These are phyloP conservation scores for Cydia splendana DNA, from an alignment of 1,140 invertebrate genomes.

Conservation along the genomic window DNA sequence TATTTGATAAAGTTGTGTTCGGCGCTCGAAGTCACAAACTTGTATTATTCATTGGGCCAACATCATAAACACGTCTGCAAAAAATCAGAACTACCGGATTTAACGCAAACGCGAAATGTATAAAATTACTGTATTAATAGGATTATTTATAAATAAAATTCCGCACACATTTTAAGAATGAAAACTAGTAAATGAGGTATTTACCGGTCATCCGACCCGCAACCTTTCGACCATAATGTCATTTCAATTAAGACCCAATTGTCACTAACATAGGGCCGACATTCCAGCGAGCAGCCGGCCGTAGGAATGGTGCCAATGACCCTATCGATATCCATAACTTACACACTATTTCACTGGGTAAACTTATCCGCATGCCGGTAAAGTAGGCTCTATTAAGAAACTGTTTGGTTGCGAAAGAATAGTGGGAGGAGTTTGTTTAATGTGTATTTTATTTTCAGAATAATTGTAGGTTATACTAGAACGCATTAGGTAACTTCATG, in stretches of 20 bases:
- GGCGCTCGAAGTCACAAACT: too few relatives aligned
- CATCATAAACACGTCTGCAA: too few relatives aligned
- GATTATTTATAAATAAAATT: not conserved
- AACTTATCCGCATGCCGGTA: conserved; percentile 32
- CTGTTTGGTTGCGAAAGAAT: conserved; percentile 34
- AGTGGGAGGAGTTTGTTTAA: not conserved
- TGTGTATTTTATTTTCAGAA: not conserved
- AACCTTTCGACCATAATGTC: not conserved
- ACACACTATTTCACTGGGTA: conserved; percentile 43
- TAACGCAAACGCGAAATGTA: too few relatives aligned
- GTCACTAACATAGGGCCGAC: not conserved
- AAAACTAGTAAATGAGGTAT: conserved; percentile 21
- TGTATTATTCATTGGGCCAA: too few relatives aligned
- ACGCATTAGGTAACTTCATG: too few relatives aligned
- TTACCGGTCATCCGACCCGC: not conserved
- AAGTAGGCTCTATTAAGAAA: conserved; percentile 36
- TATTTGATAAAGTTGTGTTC: too few relatives aligned
- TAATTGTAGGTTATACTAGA: not conserved
- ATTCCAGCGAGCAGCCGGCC: not conserved
- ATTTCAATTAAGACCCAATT: not conserved
- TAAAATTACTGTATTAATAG: too few relatives aligned
- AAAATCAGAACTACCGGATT: too few relatives aligned
- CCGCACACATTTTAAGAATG: not conserved
- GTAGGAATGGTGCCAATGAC: conserved; percentile 47
- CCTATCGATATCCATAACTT: conserved; percentile 42